A percentile compares a stretch with the other conserved stretches of the same genome.
phyloP scores from a whole-genome alignment of 1,140 invertebrate genomes.

The Stegodyphus mimosarum region DNA sequence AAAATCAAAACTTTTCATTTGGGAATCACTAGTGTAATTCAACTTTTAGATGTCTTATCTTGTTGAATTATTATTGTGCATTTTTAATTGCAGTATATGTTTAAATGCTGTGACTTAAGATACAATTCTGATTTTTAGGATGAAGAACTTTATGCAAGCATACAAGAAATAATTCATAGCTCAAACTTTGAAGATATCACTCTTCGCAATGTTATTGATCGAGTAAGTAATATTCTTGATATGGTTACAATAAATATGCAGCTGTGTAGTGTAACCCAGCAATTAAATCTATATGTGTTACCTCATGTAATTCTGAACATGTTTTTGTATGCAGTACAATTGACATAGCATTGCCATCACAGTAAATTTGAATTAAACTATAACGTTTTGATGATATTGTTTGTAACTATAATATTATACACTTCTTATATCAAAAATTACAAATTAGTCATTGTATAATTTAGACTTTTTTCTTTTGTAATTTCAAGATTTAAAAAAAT shows the following conservation, averaged over 20 bases:
- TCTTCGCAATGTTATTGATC: conserved; percentile 41
- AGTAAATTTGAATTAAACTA: too few species aligned
- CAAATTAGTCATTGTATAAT: not conserved
- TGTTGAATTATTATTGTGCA: not conserved
- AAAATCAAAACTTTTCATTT: not conserved
- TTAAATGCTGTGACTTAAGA: not conserved
- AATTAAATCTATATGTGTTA: too few species aligned
- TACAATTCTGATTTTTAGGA: conserved; percentile 23
- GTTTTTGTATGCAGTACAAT: too few species aligned
- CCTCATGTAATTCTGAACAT: too few species aligned
- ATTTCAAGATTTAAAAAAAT: not conserved
- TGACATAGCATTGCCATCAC: too few species aligned
- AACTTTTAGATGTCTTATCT: not conserved
- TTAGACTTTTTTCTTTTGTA: not conserved
- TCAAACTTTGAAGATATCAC: conserved; percentile 48
- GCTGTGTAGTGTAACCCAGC: too few species aligned
- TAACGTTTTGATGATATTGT: too few species aligned
- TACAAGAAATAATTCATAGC: conserved; percentile 32
- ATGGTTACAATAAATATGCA: too few species aligned
- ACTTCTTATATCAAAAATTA: not conserved
- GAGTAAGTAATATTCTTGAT: conserved; percentile 15
- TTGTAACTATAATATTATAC: not conserved
- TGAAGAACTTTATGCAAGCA: conserved; percentile 34
- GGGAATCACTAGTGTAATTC: not conserved
- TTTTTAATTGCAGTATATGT: not conserved